A percentile compares a stretch with the other conserved stretches of the same genome.
phyloP scores from a whole-genome alignment of 2,113 vertebrate species.

The Peromyscus leucopus region DNA sequence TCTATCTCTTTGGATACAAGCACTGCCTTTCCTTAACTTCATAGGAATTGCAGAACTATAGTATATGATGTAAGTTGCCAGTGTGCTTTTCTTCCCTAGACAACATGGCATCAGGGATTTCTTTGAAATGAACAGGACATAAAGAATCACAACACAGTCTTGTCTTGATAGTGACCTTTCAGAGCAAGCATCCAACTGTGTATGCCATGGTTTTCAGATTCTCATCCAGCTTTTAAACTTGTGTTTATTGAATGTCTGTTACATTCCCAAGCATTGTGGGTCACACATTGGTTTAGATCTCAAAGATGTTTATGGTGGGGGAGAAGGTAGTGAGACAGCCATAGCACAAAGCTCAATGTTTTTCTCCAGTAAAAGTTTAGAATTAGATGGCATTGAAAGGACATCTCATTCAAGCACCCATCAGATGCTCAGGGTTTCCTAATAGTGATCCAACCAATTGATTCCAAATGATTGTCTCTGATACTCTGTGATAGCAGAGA shows the following conservation, averaged over 20 bases:
- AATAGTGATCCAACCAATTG: neutral
- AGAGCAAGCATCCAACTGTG: neutral
- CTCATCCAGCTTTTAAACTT: neutral
- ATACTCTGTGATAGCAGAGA: neutral
- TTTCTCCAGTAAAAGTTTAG: neutral
- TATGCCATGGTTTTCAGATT: neutral
- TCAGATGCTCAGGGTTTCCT: neutral
- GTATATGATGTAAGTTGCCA: neutral
- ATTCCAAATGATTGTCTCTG: neutral
- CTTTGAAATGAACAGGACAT: conserved; percentile 52
- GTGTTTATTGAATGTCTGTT: no score
- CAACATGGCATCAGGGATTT: neutral
- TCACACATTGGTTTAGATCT: neutral
- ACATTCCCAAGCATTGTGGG: neutral
- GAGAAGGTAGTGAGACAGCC: neutral
- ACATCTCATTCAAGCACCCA: neutral
- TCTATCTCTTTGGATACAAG: neutral
- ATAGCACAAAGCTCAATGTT: neutral
- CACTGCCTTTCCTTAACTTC: neutral
- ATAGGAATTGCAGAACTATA: neutral
- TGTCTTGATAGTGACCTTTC: neutral
- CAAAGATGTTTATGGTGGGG: neutral
- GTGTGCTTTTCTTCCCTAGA: neutral
- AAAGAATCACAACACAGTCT: neutral
- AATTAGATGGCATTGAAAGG: neutral